Evolutionary conservation across 2,113 vertebrate genomes (phyloP).

Genomic region (Anser cygnoides): DNA sequence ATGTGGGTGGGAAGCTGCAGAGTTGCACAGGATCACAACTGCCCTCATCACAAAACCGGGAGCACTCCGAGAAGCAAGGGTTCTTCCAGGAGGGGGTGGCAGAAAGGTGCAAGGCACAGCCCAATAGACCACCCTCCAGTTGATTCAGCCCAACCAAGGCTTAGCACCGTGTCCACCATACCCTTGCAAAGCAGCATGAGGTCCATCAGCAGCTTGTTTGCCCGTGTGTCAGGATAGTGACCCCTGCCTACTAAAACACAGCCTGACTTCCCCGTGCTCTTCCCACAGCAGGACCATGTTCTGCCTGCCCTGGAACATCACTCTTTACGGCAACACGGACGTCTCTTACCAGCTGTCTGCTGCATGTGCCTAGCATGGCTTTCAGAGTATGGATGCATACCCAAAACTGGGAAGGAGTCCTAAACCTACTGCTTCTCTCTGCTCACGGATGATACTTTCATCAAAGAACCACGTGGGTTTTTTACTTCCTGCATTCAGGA

Average conservation of each 20-base stretch:
- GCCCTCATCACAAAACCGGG: neutral
- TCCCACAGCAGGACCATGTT: slow-evolving; percentile 62
- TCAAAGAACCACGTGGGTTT: neutral
- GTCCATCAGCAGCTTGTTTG: neutral
- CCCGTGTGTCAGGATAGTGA: neutral
- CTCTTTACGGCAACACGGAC: slow-evolving; percentile 18
- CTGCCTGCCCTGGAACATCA: slow-evolving; percentile 70
- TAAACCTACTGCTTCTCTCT: neutral
- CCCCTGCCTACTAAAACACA: neutral
- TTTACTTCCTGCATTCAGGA: neutral
- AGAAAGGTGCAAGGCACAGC: neutral
- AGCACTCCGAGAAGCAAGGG: neutral
- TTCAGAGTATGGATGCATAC: neutral
- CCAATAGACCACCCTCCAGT: accelerated
- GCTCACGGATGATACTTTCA: neutral
- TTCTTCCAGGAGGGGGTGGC: neutral
- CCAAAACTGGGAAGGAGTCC: neutral
- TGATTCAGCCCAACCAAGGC: neutral
- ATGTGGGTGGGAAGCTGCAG: neutral
- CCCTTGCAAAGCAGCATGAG: neutral
- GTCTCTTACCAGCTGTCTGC: slow-evolving; percentile 11
- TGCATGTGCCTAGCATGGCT: slow-evolving; percentile 38
- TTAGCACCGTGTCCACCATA: neutral
- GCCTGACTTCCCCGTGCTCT: slow-evolving; percentile 33
- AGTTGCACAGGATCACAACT: neutral